Percentiles rank a stretch among this genome's conserved stretches.
These are phyloP conservation scores for Salminus brasiliensis DNA, from an alignment of 2,113 vertebrate species.

Conservation along the genomic window DNA sequence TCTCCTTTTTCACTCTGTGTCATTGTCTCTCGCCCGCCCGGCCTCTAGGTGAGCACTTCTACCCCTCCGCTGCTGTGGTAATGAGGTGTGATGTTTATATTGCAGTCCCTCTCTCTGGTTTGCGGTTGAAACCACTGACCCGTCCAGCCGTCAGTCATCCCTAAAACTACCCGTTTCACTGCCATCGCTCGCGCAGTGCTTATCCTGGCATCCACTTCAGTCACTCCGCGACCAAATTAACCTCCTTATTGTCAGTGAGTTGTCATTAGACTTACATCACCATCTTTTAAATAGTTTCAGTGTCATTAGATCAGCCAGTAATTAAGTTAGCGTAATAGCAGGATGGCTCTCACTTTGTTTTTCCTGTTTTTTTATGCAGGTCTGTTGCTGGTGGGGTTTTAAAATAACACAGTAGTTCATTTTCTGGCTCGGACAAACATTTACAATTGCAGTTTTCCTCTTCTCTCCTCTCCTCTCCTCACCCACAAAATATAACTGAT, in stretches of 20 bases:
- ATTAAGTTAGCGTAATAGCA: background rate
- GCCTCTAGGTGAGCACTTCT: conserved; percentile 21
- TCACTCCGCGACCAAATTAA: background rate
- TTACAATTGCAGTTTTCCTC: too few species aligned
- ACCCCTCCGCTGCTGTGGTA: conserved; percentile 10
- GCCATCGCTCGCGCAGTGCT: background rate
- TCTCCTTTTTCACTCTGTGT: background rate
- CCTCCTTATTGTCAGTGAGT: background rate
- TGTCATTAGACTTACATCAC: conserved; percentile 3
- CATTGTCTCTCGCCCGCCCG: background rate
- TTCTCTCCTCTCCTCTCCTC: too few species aligned
- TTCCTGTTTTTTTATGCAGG: background rate
- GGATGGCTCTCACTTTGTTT: background rate
- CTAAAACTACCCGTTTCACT: background rate
- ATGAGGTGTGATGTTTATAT: conserved; percentile 17
- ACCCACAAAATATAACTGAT: too few species aligned
- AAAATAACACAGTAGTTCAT: background rate
- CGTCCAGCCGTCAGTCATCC: conserved; percentile 17
- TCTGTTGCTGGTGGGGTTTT: background rate
- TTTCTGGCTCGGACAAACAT: too few species aligned
- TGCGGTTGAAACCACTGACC: conserved; percentile 22
- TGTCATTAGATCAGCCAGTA: background rate
- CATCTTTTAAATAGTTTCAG: background rate
- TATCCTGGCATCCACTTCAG: background rate
- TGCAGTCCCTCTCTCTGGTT: conserved; percentile 1